Base-by-base conservation (phyloP, 2,888 invertebrate genomes). In the Kryphioiulus occultus region DNA sequence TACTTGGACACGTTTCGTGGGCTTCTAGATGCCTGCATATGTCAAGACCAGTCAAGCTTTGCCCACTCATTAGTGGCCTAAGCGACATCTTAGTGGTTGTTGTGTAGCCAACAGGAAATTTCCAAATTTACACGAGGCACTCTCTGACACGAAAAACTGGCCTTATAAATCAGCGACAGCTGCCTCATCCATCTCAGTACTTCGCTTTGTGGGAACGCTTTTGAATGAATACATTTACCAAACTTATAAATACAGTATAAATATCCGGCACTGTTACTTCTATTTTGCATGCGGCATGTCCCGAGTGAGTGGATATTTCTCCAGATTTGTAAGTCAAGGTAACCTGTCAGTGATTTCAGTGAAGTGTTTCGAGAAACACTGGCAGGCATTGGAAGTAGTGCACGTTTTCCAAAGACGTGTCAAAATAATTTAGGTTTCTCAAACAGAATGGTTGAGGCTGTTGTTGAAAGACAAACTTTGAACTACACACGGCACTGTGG, bases 61-160 rank as follows among this genome's bases (percentile, higher is more conserved):
- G 68, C 68, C 68, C 68, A 68, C 68, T 26, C 68, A 68, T 68
- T 68, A 68, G 68, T 26, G 68, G 68, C 68, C 68, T 68, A 26
- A 68, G 68, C 68, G 26, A 68, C 68, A 26, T 26, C 26, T 68
- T 68, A 68, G 68, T 68, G 68, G 68, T 26, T 68, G 68, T 68
- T 68, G 3, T 12, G 68, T 68, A 68, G 68, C 26, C 68, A 68
- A 26, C 68, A 26, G 68, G 26, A 68, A 26, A 68, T 68, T 12
- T 68, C 68, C 26, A 68, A 26, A 68, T 68, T 68, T 68, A 68
- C n/a, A n/a, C 35, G 35, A 59, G 59, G 59, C 68, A 9, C 68
- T n/a, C 68, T n/a, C 59, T 68, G 68, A 68, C 68, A 26, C 7
- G 26, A 68, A 68, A 68, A 68, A 68, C 68, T 68, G 68, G 26